Evolutionary conservation across 2,888 invertebrate species (phyloP), one percentile per base, ranked within the genome.

Genomic region (Opisthograptis luteolata): DNA sequence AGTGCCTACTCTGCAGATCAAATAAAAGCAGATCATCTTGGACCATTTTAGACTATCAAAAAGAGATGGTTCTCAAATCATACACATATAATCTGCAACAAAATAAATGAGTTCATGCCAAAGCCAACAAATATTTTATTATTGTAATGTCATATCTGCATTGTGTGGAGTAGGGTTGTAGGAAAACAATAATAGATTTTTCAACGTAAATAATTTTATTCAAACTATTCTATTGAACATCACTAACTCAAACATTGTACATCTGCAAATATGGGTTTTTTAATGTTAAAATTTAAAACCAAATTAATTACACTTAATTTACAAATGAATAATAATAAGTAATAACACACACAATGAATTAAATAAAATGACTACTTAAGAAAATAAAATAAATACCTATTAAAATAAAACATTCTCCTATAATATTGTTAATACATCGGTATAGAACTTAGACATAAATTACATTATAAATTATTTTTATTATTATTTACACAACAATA

Each of bases 141-240:
- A n/a, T n/a, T n/a, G n/a, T n/a, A n/a, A n/a, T n/a, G n/a, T n/a
- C n/a, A n/a, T n/a, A n/a, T n/a, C n/a, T n/a, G n/a, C n/a, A n/a
- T n/a, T n/a, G n/a, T n/a, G n/a, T n/a, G n/a, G n/a, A n/a, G n/a
- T n/a, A 20, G n/a, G 9, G 8, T 10, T 36, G 14, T n/a, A 52
- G 31, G 44, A 72, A 82, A 87, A 89, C 80, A 79, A 76, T 66
- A 71, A 77, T 82, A 68, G 78, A 81, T 77, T 87, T 89, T 90
- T 87, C 85, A 90, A 90, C 89, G 88, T 90, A 90, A 90, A 90
- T 90, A 90, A 88, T 87, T 90, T 90, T 90, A 90, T 90, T 90
- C 85, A 88, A 88, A 89, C 90, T 90, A 90, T 78, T 88, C 88
- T 88, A 89, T 87, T 88, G 88, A 89, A 89, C 90, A 86, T 90